Evolutionary conservation across 2,797 vertebrate genomes (phyloP).

Genomic region (Cirrhinus mrigala): DNA sequence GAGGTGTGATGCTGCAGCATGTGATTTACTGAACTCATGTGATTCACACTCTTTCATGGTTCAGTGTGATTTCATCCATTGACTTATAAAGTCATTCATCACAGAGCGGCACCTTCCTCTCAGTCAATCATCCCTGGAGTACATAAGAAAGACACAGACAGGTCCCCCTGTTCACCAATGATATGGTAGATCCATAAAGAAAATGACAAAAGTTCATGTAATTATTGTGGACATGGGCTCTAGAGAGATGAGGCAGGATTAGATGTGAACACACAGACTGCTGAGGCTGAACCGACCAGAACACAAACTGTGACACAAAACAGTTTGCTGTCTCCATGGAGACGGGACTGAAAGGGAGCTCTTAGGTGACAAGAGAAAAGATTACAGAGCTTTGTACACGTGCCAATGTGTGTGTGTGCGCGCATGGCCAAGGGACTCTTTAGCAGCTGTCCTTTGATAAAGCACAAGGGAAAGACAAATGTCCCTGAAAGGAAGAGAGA

Average conservation of each 20-base stretch:
- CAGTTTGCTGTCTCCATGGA: constrained; percentile 43
- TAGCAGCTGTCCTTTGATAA: constrained; percentile 45
- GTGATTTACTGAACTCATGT: neutral
- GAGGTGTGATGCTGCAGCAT: neutral
- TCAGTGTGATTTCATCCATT: neutral
- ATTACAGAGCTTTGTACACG: constrained; percentile 49
- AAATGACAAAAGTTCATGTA: constrained; percentile 11
- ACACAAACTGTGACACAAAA: constrained; percentile 35
- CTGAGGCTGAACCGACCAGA: constrained; percentile 24
- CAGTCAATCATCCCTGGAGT: neutral
- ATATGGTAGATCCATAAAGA: neutral
- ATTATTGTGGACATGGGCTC: neutral
- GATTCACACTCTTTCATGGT: neutral
- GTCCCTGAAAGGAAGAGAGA: constrained; percentile 24
- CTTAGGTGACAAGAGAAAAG: constrained; percentile 46
- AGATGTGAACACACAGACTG: neutral
- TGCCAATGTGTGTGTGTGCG: constrained; percentile 7
- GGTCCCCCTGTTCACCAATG: neutral
- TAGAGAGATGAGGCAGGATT: constrained; percentile 31
- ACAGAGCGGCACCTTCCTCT: neutral
- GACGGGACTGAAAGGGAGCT: constrained; percentile 38
- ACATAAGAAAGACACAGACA: neutral
- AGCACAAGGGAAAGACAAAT: constrained; percentile 45
- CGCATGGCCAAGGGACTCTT: constrained; percentile 46
- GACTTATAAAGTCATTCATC: constrained; percentile 5